These are phyloP conservation scores for Porites lobata DNA, from an alignment of 92 coral and sea anemone species.

Conservation along the genomic window DNA sequence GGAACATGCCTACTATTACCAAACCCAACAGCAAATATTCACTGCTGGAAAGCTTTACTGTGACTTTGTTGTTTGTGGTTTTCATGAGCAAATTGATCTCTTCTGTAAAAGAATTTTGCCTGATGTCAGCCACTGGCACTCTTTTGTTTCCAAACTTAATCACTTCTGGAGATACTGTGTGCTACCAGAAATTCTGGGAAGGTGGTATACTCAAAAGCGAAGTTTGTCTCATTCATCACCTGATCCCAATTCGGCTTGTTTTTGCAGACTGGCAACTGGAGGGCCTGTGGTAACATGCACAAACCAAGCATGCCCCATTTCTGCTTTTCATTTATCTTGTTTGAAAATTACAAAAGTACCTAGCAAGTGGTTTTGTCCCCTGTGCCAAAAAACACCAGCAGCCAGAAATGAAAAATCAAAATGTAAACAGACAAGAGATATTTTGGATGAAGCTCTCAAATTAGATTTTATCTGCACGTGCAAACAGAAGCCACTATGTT, in stretches of 20 bases:
- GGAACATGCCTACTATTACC: conserved; percentile 59
- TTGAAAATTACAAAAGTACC: conserved; percentile 39
- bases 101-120: neutral
- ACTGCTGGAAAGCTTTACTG: conserved; percentile 23
- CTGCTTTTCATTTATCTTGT: conserved; percentile 47
- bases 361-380: conserved; percentile 54
- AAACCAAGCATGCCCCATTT: conserved; percentile 42
- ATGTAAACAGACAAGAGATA: conserved; percentile 33
- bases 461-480: conserved; percentile 49
- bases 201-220: conserved; percentile 5
- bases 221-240: neutral
- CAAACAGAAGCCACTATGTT: conserved; percentile 38
- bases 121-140: neutral
- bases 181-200: conserved; percentile 3
- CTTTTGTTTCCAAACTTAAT: neutral
- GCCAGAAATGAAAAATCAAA: conserved; percentile 30
- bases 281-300: conserved; percentile 41
- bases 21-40: conserved; percentile 55
- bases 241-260: conserved; percentile 35
- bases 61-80: conserved; percentile 21
- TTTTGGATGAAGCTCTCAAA: conserved; percentile 46
- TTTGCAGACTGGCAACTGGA: conserved; percentile 35
- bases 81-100: neutral
- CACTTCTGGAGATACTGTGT: conserved; percentile 11
- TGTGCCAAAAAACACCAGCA: conserved; percentile 57